These are phyloP conservation scores for Nebria brevicollis DNA, from an alignment of 2,888 invertebrate genomes.

Conservation along the genomic window DNA sequence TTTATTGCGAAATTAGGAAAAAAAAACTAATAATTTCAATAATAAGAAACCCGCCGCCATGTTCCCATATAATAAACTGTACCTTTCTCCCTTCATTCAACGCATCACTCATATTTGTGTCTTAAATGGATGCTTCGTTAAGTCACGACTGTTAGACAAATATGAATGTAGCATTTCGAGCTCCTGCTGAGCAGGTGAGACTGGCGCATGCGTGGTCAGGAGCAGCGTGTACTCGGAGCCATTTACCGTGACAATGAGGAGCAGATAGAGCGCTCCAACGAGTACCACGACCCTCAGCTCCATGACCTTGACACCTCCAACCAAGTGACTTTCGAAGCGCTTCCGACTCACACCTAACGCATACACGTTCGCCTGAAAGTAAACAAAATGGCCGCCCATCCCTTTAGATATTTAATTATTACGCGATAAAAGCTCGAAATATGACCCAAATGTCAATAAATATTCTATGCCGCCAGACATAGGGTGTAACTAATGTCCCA, in stretches of 20 bases:
- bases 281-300: slow-evolving; percentile 78
- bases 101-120: not conserved
- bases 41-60: not conserved
- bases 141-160: slow-evolving; percentile 26
- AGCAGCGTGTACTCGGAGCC: slow-evolving; percentile 70
- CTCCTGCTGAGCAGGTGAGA: slow-evolving; percentile 13
- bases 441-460: no score
- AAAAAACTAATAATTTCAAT: not conserved
- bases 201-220: slow-evolving; percentile 50
- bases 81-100: not conserved
- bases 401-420: not conserved
- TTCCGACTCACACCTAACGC: slow-evolving; percentile 84
- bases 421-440: no score
- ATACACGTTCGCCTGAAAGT: slow-evolving; percentile 75
- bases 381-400: no score
- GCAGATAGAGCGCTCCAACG: slow-evolving; percentile 86
- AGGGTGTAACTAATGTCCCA: no score
- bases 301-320: slow-evolving; percentile 88
- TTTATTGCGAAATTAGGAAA: not conserved
- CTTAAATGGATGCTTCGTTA: not conserved
- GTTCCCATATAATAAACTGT: not conserved
- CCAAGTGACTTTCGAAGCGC: slow-evolving; percentile 79
- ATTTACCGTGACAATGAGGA: slow-evolving; percentile 90
- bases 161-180: slow-evolving; percentile 29
- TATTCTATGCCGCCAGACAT: no score